phyloP scores from a whole-genome alignment of 2,113 vertebrate species.

The Grantiella picta region DNA sequence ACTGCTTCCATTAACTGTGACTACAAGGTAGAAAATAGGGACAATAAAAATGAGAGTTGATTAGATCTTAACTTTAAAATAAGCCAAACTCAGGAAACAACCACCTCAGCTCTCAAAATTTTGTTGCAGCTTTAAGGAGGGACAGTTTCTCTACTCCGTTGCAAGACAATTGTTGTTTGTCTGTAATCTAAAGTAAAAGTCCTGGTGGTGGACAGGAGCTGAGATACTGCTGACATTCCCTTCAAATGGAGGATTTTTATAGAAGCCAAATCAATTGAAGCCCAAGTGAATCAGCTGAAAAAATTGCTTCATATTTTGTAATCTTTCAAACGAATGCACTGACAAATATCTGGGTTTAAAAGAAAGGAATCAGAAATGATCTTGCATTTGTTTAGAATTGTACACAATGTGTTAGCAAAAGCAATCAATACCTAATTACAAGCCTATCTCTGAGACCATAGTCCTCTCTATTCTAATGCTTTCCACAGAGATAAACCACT shows the following conservation, averaged over 20 bases:
- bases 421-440: constrained; percentile 78
- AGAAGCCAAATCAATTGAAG: constrained; percentile 23
- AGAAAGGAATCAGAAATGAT: constrained; percentile 57
- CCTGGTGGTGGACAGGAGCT: background rate
- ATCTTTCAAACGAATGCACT: constrained; percentile 62
- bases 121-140: background rate
- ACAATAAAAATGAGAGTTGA: background rate
- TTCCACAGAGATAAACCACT: constrained; percentile 67
- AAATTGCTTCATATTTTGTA: constrained; percentile 55
- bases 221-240: background rate
- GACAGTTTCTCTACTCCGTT: background rate
- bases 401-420: constrained; percentile 60
- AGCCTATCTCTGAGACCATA: constrained; percentile 49
- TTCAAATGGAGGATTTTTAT: constrained; percentile 28
- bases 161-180: background rate
- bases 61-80: background rate
- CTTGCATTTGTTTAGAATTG: constrained; percentile 70
- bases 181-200: background rate
- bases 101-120: background rate
- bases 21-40: background rate
- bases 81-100: background rate
- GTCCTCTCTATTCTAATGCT: constrained; percentile 54
- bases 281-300: constrained; percentile 40
- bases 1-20: background rate
- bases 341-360: constrained; percentile 56